Evolutionary conservation across 1,140 invertebrate species (phyloP).

Genomic region (Bombus consobrinus): DNA sequence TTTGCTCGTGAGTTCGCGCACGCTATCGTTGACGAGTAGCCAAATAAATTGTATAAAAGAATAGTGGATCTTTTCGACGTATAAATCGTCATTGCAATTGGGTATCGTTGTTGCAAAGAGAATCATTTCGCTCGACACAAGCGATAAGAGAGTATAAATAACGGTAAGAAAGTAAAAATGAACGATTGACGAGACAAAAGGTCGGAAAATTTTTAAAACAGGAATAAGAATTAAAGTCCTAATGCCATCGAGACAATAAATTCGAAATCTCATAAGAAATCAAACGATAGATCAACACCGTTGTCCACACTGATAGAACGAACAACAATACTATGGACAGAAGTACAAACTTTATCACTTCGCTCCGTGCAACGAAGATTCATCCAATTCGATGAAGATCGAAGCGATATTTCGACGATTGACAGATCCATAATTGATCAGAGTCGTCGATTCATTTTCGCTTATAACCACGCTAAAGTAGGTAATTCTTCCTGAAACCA

Average conservation of each 20-base stretch:
- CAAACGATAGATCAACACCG: neutral
- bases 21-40: neutral
- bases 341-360: neutral
- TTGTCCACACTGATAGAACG: neutral
- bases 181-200: neutral
- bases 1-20: neutral
- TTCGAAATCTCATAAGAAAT: neutral
- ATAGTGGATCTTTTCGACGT: neutral
- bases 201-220: neutral
- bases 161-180: neutral
- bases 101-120: neutral
- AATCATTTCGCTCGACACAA: too few species aligned
- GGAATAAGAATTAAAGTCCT: neutral
- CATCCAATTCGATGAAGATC: neutral
- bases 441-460: neutral
- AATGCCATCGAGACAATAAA: neutral
- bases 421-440: neutral
- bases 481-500: neutral
- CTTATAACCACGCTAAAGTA: too few species aligned
- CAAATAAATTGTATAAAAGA: neutral
- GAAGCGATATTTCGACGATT: neutral
- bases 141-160: too few species aligned
- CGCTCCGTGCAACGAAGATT: neutral
- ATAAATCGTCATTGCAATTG: neutral
- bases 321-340: neutral